Conservation (phyloP, 2,797 vertebrate species). For the Parambassis ranga region DNA sequence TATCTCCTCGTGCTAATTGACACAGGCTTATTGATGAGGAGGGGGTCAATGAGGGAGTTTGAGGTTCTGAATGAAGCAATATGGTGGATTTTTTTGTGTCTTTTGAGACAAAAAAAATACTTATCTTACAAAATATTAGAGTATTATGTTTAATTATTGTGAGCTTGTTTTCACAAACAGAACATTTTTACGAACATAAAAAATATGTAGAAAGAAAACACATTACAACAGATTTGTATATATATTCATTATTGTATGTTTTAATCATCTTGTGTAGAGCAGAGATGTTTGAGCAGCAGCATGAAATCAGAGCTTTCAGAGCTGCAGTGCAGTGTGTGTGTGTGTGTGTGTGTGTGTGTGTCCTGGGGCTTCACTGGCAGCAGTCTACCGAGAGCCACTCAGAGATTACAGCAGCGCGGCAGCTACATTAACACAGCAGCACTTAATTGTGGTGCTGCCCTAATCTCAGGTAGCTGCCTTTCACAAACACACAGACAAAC, state of each 20-base stretch:
- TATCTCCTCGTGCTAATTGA: conserved; percentile 62
- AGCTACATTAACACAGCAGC: conserved; percentile 75
- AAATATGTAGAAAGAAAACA: no score
- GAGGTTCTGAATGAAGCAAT: no score
- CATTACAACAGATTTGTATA: no score
- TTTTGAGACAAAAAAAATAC: no score
- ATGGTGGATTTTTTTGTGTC: no score
- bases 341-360: conserved; percentile 14
- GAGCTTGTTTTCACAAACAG: no score
- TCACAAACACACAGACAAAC: conserved; percentile 47
- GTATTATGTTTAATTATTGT: no score
- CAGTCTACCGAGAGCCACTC: conserved; percentile 62
- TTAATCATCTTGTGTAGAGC: neutral
- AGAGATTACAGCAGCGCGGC: conserved; percentile 64
- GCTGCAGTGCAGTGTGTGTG: conserved; percentile 1
- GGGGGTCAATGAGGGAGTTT: conserved; percentile 23
- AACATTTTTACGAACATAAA: no score
- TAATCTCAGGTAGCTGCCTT: conserved; percentile 77
- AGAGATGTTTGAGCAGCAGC: neutral
- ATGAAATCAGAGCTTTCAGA: conserved; percentile 44
- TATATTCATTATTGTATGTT: neutral
- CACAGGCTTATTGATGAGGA: conserved; percentile 45
- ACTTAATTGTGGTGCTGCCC: conserved; percentile 64
- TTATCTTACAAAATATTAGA: no score
- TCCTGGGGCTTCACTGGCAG: conserved; percentile 51